Percentiles rank a stretch among this genome's conserved stretches.
These are phyloP conservation scores for Nasonia longicornis DNA, from an alignment of 1,140 invertebrate species.

Conservation along the genomic window DNA sequence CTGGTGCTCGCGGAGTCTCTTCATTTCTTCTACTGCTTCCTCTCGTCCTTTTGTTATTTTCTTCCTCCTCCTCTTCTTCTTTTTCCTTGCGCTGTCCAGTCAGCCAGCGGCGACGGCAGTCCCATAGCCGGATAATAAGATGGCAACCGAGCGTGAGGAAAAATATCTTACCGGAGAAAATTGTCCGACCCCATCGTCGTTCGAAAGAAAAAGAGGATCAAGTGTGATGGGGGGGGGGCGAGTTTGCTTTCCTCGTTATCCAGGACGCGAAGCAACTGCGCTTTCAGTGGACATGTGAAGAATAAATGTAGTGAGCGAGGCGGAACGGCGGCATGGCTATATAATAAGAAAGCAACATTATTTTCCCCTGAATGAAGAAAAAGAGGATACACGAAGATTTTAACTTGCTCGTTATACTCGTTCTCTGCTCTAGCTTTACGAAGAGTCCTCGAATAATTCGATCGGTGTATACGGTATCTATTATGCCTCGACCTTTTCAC, in stretches of 20 bases:
- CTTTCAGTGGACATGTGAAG: constrained; percentile 46
- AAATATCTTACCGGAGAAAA: constrained; percentile 63
- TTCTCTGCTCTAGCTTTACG: too few relatives aligned
- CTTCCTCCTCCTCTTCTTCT: constrained; percentile 3
- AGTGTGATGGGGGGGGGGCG: background rate
- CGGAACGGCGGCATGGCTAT: background rate
- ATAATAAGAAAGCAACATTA: background rate
- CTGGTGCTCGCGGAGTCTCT: background rate
- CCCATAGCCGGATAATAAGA: constrained; percentile 60
- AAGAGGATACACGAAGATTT: too few relatives aligned
- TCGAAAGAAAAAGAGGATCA: constrained; percentile 27
- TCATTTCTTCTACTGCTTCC: constrained; percentile 13
- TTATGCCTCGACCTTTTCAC: too few relatives aligned
- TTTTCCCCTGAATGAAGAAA: background rate
- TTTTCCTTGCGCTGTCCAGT: constrained; percentile 37
- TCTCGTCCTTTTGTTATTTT: background rate
- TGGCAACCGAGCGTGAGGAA: constrained; percentile 57
- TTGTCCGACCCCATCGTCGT: constrained; percentile 58
- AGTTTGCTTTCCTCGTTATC: constrained; percentile 56
- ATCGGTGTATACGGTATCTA: too few relatives aligned
- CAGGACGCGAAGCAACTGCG: constrained; percentile 47
- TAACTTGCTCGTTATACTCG: too few relatives aligned
- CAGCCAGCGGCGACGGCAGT: constrained; percentile 7
- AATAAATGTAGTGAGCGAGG: constrained; percentile 18
- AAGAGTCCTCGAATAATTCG: too few relatives aligned